Conservation (phyloP, 2,113 vertebrate species). For the Passer montanus region DNA sequence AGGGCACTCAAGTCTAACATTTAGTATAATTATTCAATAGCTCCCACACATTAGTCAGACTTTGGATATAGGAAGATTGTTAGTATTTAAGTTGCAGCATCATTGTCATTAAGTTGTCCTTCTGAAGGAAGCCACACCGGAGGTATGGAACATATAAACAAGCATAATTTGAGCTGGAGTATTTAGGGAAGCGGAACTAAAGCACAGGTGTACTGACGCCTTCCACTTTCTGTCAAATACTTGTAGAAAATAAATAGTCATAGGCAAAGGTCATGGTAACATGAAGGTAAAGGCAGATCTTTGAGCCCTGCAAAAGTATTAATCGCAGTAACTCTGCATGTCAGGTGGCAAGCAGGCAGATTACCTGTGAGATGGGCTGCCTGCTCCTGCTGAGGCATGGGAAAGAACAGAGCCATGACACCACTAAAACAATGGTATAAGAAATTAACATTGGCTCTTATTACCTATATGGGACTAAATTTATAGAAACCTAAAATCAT, state of each 20-base stretch:
- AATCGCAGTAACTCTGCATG: not conserved
- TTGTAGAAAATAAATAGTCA: not conserved
- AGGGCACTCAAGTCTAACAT: not conserved
- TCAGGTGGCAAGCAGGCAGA: not conserved
- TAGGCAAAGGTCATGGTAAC: not conserved
- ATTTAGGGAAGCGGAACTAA: slow-evolving; percentile 35
- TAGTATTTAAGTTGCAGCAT: not conserved
- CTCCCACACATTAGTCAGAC: not conserved
- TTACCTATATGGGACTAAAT: not conserved
- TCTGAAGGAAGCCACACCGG: not conserved
- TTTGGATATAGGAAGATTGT: not conserved
- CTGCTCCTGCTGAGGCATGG: not conserved
- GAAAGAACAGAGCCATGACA: not conserved
- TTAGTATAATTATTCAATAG: not conserved
- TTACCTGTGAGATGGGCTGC: not conserved
- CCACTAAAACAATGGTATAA: not conserved
- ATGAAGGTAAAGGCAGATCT: not conserved
- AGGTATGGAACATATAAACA: slow-evolving; percentile 20
- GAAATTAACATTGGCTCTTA: not conserved
- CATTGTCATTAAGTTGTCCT: slow-evolving; percentile 2
- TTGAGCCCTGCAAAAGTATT: not conserved
- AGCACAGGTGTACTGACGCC: fast-evolving
- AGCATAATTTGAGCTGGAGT: not conserved
- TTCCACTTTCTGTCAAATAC: not conserved
- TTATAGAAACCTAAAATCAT: not conserved